A percentile compares a stretch with the other conserved stretches of the same genome.
Evolutionary conservation across 2,888 invertebrate species (phyloP).

Genomic region (Cosmia pyralina): DNA sequence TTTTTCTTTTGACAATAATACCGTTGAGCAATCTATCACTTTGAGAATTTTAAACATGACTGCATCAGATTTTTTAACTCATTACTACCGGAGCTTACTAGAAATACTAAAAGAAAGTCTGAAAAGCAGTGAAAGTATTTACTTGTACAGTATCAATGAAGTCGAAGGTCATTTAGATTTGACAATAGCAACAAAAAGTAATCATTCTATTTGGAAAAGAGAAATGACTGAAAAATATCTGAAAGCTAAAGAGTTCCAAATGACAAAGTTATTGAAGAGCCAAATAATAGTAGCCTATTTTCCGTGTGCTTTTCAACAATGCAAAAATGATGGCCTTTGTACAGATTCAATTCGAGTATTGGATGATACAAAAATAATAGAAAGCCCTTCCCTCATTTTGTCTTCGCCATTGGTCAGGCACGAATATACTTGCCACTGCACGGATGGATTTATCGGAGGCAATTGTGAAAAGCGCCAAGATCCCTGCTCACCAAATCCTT

Average conservation of each 20-base stretch:
- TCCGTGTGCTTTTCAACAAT: conserved; percentile 93
- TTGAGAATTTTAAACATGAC: conserved; percentile 93
- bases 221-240: conserved; percentile 92
- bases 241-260: conserved; percentile 91
- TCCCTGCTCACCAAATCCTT: conserved; percentile 97
- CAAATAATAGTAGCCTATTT: conserved; percentile 93
- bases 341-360: conserved; percentile 93
- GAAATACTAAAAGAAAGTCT: conserved; percentile 93
- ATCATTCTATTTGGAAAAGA: conserved; percentile 91
- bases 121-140: conserved; percentile 91
- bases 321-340: conserved; percentile 95
- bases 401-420: conserved; percentile 95
- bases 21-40: conserved; percentile 95
- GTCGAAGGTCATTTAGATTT: conserved; percentile 92
- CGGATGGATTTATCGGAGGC: conserved; percentile 95
- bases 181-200: conserved; percentile 92
- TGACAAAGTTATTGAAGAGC: conserved; percentile 91
- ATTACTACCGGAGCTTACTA: conserved; percentile 93
- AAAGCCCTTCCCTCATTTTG: conserved; percentile 95
- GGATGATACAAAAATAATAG: conserved; percentile 93
- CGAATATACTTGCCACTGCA: conserved; percentile 95
- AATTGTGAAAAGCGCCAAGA: conserved; percentile 96
- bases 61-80: conserved; percentile 93
- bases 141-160: conserved; percentile 94
- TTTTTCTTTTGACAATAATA: conserved; percentile 94